A percentile compares a stretch with the other conserved stretches of the same genome.
Conservation (phyloP, 2,113 vertebrate species). For the Pavo muticus region DNA sequence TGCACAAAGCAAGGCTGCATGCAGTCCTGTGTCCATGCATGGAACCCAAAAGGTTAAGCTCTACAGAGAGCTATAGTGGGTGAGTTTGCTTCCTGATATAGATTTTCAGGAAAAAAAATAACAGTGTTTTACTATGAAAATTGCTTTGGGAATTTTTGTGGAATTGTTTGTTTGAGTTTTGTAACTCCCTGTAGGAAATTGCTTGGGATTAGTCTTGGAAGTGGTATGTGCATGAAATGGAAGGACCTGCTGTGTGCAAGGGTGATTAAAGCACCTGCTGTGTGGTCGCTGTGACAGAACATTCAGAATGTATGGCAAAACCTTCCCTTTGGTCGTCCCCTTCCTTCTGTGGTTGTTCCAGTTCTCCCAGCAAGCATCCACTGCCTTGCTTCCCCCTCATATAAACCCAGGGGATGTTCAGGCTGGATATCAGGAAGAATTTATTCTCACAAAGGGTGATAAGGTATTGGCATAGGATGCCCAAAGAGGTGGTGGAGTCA, state of each 20-base stretch:
- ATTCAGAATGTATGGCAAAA: not conserved
- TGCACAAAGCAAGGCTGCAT: not conserved
- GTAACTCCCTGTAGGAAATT: slow-evolving; percentile 34
- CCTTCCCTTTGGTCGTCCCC: not conserved
- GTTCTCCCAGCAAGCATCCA: not conserved
- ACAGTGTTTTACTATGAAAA: slow-evolving; percentile 11
- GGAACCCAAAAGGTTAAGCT: not conserved
- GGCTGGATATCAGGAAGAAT: no score
- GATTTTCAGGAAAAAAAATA: not conserved
- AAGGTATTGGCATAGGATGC: no score
- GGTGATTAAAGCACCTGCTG: accelerated
- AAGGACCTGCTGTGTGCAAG: not conserved
- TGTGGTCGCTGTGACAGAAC: not conserved
- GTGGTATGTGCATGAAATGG: not conserved
- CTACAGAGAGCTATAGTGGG: not conserved
- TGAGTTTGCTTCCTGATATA: not conserved
- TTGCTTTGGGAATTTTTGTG: slow-evolving; percentile 30
- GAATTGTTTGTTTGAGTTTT: slow-evolving; percentile 44
- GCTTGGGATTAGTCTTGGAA: slow-evolving; percentile 15
- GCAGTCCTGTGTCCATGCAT: not conserved
- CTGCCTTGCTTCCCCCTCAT: not conserved
- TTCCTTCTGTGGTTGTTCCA: not conserved
- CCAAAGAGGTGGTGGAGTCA: no score
- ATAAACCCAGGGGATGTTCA: not conserved
- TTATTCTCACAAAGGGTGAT: no score